Conservation (phyloP, 2,113 vertebrate genomes). For the Tonatia bakeri region DNA sequence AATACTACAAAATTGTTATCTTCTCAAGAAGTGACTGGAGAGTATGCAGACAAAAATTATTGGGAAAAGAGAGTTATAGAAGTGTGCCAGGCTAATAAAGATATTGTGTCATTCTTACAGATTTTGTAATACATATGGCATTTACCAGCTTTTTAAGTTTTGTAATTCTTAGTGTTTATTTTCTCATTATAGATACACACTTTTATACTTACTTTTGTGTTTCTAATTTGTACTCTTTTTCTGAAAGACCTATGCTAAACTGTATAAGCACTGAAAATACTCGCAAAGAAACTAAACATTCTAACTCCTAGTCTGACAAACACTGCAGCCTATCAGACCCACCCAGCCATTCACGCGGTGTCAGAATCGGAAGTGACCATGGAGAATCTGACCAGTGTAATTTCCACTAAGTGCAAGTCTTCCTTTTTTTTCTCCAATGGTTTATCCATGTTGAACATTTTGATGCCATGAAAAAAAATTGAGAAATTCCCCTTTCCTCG, state of each 20-base stretch:
- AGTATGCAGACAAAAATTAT: neutral
- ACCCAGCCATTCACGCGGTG: fast-evolving
- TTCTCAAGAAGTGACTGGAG: neutral
- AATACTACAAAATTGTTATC: neutral
- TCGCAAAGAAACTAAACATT: neutral
- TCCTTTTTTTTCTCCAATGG: neutral
- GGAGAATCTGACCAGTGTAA: neutral
- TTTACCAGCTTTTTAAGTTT: slow-evolving; percentile 11
- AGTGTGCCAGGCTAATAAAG: neutral
- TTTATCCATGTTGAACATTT: slow-evolving; percentile 29
- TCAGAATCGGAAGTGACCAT: neutral
- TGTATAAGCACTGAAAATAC: neutral
- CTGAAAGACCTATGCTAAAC: neutral
- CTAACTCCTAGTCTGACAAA: neutral
- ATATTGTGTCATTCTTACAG: neutral
- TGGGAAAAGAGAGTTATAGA: neutral
- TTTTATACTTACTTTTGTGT: neutral
- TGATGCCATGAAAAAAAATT: slow-evolving; percentile 43
- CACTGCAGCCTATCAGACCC: neutral
- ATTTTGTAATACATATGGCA: neutral
- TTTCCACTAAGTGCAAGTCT: slow-evolving; percentile 29
- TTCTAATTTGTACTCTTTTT: neutral
- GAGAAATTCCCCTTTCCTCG: slow-evolving; percentile 27
- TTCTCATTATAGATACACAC: neutral
- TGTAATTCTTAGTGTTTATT: neutral